Conservation (phyloP, 2,113 vertebrate species). For the Lates calcarifer region DNA sequence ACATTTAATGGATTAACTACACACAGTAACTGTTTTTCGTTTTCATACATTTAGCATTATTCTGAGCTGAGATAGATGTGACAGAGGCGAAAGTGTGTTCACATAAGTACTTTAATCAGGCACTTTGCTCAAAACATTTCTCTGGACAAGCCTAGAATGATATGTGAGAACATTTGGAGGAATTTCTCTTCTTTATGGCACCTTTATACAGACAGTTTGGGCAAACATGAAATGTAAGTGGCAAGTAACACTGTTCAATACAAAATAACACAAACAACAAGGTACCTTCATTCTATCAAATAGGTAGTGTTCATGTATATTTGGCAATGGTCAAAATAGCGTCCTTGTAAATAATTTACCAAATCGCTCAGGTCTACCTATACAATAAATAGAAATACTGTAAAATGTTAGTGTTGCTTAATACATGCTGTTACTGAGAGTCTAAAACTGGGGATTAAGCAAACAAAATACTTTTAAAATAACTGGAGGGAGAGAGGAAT, state of each 20-base stretch:
- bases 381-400: conserved; percentile 60
- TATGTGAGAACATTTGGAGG: conserved; percentile 47
- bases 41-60: not conserved
- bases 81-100: conserved; percentile 38
- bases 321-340: conserved; percentile 56
- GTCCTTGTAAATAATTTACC: conserved; percentile 58
- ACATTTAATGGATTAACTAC: not conserved
- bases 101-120: conserved; percentile 82
- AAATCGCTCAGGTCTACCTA: conserved; percentile 38
- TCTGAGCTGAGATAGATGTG: conserved; percentile 7
- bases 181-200: conserved; percentile 52
- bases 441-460: conserved; percentile 38
- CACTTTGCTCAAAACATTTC: conserved; percentile 82
- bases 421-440: conserved; percentile 11
- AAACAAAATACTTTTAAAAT: conserved; percentile 8
- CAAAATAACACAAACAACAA: conserved; percentile 56
- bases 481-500: conserved; percentile 14
- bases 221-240: conserved; percentile 48
- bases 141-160: conserved; percentile 59
- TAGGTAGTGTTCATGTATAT: conserved; percentile 62
- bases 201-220: conserved; percentile 19
- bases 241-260: conserved; percentile 55
- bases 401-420: conserved; percentile 46
- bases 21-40: not conserved
- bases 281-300: conserved; percentile 56